phyloP scores from a whole-genome alignment of 2,797 vertebrate species.

The Helarctos malayanus region DNA sequence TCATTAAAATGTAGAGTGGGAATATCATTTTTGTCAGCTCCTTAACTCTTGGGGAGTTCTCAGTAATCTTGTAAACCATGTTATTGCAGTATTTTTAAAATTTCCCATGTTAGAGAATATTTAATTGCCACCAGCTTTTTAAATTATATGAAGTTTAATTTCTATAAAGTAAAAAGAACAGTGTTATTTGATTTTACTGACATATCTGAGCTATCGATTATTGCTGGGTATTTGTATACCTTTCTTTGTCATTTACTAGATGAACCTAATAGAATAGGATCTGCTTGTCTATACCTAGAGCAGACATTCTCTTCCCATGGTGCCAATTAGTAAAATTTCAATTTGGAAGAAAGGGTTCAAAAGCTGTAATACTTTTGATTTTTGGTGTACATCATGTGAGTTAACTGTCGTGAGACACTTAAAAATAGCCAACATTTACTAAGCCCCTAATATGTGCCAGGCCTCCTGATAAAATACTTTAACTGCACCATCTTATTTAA shows the following conservation, averaged over 20 bases:
- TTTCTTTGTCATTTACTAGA: slow-evolving; percentile 41
- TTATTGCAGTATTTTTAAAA: background rate
- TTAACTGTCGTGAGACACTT: background rate
- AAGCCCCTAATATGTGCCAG: background rate
- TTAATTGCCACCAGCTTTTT: background rate
- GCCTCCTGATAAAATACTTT: slow-evolving; percentile 1
- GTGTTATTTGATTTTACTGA: background rate
- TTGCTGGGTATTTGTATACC: slow-evolving; percentile 9
- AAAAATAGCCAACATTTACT: background rate
- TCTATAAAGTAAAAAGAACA: slow-evolving; percentile 54
- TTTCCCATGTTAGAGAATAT: slow-evolving; percentile 5
- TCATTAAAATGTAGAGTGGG: slow-evolving; percentile 32
- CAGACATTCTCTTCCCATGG: slow-evolving; percentile 6
- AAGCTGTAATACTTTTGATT: background rate
- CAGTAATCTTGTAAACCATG: background rate
- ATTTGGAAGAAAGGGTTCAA: slow-evolving; percentile 10
- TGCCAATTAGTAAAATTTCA: slow-evolving; percentile 1
- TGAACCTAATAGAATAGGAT: slow-evolving; percentile 16
- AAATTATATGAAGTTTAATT: slow-evolving; percentile 53
- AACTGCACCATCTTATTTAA: slow-evolving; percentile 22
- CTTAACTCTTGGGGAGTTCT: slow-evolving; percentile 46
- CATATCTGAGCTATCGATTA: background rate
- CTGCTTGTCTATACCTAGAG: background rate
- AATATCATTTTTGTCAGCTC: slow-evolving; percentile 8
- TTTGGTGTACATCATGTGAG: background rate